Percentiles rank a stretch among this genome's conserved stretches.
Conservation (phyloP, 2,797 vertebrate species). For the Buceros bicornis region DNA sequence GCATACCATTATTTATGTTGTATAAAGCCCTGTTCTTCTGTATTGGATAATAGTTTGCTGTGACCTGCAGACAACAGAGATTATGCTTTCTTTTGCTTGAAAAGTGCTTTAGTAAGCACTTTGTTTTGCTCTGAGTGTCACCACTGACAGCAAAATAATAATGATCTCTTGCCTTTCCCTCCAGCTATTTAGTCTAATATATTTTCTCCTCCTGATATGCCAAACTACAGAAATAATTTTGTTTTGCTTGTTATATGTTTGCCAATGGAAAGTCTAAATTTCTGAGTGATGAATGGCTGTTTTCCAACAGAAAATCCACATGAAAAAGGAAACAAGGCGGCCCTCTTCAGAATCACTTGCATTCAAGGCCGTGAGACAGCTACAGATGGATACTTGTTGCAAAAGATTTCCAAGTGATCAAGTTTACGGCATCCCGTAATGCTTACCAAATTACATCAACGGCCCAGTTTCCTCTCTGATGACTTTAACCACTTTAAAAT, state of each 20-base stretch:
- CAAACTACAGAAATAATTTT: background rate
- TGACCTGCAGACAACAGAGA: background rate
- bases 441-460: background rate
- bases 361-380: background rate
- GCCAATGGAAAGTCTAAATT: background rate
- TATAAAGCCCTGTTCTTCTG: background rate
- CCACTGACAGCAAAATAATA: background rate
- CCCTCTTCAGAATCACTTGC: background rate
- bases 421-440: background rate
- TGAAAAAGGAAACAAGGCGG: background rate
- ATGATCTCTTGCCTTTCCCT: background rate
- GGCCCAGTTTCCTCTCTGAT: background rate
- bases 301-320: background rate
- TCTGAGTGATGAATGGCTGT: background rate
- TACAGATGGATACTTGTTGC: background rate
- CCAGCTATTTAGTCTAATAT: background rate
- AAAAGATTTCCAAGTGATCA: background rate
- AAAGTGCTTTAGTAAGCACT: background rate
- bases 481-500: background rate
- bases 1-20: background rate
- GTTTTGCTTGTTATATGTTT: background rate
- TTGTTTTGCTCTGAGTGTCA: background rate
- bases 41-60: background rate
- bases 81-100: background rate
- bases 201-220: background rate